Base-by-base conservation (phyloP, 1,140 invertebrate species). In the Holcopasites calliopsidis region DNA sequence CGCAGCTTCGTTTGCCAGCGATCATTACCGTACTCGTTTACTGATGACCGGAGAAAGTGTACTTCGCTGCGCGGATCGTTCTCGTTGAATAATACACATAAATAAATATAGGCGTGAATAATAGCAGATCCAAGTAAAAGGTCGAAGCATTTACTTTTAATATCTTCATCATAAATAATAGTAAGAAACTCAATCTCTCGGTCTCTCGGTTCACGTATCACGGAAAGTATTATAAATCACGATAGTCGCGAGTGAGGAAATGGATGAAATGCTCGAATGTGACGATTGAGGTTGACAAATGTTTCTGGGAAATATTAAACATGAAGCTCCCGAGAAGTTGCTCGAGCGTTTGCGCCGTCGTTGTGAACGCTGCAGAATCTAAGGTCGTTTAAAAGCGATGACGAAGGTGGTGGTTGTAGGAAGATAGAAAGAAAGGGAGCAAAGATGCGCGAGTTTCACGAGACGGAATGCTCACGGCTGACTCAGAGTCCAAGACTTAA, bases 401-500 rank as follows among this genome's bases (percentile, higher is more conserved):
- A 60, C 55, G 73, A 77, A 52, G 60, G 52, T 47, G 33, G 40
- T 61, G 66, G 49, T 64, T n/a, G 33, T 38, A 55, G 44, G 23
- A 66, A 33, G 13, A 40, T 21, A 50, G 26, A 61, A 50, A 75
- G 65, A 54, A 77, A 77, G 61, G 64, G 66, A 68, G 35, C 50
- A 71, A 68, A 58, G 26, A 52, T 47, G 69, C 61, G 74, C 77
- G 75, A n/a, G n/a, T 13, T 47, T 69, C 70, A 72, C 66, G 66
- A 79, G 76, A 66, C 76, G 76, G 66, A 82, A 83, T 83, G 80
- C 76, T 83, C 76, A 57, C 61, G 80, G 66, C 80, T 83, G 81
- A 83, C 80, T 83, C 81, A 83, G 74, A 82, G 68, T 71, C 61
- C 54, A 60, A 65, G 55, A 64, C 79, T 62, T 60, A 76, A 82